phyloP scores from a whole-genome alignment of 2,888 invertebrate genomes.

The Azorinus chamasolen region DNA sequence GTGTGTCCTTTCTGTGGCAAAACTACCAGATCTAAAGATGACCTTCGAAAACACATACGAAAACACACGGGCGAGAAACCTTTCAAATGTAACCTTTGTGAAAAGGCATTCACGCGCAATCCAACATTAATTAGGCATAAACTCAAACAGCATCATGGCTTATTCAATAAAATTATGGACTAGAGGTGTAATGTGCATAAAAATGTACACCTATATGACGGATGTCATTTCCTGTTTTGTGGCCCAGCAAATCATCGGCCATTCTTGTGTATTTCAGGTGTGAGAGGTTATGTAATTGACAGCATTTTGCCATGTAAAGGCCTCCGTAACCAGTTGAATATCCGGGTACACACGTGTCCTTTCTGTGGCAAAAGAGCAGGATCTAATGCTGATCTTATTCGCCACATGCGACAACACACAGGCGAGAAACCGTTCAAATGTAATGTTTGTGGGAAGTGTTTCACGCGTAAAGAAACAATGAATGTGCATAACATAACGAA shows the following conservation, averaged over 20 bases:
- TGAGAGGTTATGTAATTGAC: too few species aligned
- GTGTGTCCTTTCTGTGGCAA: constrained; percentile 19
- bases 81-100: constrained; percentile 22
- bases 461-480: constrained; percentile 24
- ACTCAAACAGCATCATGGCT: not conserved
- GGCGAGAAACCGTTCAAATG: constrained; percentile 38
- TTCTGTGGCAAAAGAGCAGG: constrained; percentile 10
- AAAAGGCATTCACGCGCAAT: constrained; percentile 22
- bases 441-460: constrained; percentile 12
- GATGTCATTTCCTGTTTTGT: too few species aligned
- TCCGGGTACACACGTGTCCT: constrained; percentile 1
- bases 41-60: constrained; percentile 32
- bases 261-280: too few species aligned
- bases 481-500: constrained; percentile 17
- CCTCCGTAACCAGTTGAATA: too few species aligned
- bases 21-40: constrained; percentile 8
- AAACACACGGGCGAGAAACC: constrained; percentile 40
- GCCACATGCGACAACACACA: constrained; percentile 38
- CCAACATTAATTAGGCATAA: constrained; percentile 15
- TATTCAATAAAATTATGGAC: too few species aligned
- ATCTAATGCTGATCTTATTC: constrained; percentile 24
- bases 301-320: too few species aligned
- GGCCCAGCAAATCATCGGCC: too few species aligned
- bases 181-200: too few species aligned
- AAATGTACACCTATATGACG: too few species aligned